Evolutionary conservation across 2,797 vertebrate genomes (phyloP).

Genomic region (Clarias laeviceps): DNA sequence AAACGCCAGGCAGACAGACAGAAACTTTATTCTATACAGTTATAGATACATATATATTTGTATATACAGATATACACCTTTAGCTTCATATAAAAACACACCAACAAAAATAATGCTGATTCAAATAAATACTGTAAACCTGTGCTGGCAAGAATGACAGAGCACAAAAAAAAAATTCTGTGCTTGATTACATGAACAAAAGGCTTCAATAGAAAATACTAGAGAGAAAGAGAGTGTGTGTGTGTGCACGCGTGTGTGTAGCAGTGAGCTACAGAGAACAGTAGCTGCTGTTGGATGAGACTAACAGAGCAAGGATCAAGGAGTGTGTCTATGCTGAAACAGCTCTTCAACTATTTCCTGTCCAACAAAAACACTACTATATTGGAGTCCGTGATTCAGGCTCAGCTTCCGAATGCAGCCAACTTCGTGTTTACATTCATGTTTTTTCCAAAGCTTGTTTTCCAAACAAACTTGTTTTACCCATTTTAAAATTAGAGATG

Average conservation of each 20-base stretch:
- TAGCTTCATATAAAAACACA: constrained; percentile 74
- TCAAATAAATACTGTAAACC: constrained; percentile 65
- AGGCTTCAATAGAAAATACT: constrained; percentile 23
- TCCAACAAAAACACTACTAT: not conserved
- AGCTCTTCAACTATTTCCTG: not conserved
- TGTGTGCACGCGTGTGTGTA: not conserved
- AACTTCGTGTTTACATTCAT: constrained; percentile 1
- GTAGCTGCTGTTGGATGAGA: not conserved
- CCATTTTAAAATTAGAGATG: not conserved
- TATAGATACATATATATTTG: constrained; percentile 77
- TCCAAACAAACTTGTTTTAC: not conserved
- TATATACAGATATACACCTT: constrained; percentile 76
- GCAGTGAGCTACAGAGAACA: constrained; percentile 18
- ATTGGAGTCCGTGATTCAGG: not conserved
- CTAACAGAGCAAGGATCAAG: constrained; percentile 7
- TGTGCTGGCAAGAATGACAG: constrained; percentile 35
- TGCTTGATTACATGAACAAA: constrained; percentile 28
- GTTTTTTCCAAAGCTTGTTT: constrained; percentile 4
- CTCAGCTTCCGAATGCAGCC: not conserved
- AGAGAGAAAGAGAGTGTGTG: not conserved
- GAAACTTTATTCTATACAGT: constrained; percentile 79
- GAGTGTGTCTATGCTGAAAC: constrained; percentile 27
- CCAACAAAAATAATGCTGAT: constrained; percentile 49
- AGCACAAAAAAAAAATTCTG: constrained; percentile 20
- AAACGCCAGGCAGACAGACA: constrained; percentile 37